Conservation (phyloP, 1,140 invertebrate genomes). For the Schlechtendalia chinensis region DNA sequence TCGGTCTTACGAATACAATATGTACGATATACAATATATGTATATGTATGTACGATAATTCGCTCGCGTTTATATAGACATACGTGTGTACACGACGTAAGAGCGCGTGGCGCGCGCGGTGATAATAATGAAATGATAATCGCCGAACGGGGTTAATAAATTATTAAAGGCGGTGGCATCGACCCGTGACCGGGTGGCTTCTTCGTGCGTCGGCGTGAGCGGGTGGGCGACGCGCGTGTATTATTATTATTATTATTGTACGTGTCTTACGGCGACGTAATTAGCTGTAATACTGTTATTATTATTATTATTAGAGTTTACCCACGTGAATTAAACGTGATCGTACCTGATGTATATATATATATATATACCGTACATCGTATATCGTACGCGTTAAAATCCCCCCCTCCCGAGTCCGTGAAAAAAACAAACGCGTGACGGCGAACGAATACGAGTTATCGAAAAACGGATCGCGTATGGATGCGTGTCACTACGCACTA, state of each 20-base stretch:
- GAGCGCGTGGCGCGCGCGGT: background rate
- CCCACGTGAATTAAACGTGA: background rate
- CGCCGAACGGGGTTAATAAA: background rate
- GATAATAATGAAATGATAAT: background rate
- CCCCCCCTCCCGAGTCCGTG: too few relatives aligned
- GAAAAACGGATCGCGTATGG: too few relatives aligned
- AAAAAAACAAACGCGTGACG: too few relatives aligned
- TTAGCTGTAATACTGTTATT: too few relatives aligned
- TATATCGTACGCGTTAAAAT: too few relatives aligned
- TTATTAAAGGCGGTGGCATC: conserved; percentile 10
- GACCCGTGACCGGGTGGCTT: background rate
- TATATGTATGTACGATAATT: too few relatives aligned
- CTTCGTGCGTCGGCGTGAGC: background rate
- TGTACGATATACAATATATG: too few relatives aligned
- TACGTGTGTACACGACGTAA: too few relatives aligned
- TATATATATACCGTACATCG: background rate
- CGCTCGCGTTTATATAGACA: too few relatives aligned
- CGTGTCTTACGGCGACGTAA: background rate
- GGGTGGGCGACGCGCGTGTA: conserved; percentile 15
- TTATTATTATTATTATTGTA: background rate
- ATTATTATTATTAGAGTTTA: background rate
- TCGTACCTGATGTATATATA: background rate
- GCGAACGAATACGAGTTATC: too few relatives aligned
- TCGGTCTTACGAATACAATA: too few relatives aligned
- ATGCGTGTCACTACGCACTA: too few relatives aligned